Evolutionary conservation across 2,888 invertebrate species (phyloP).

Genomic region (Orchesellides sinensis): DNA sequence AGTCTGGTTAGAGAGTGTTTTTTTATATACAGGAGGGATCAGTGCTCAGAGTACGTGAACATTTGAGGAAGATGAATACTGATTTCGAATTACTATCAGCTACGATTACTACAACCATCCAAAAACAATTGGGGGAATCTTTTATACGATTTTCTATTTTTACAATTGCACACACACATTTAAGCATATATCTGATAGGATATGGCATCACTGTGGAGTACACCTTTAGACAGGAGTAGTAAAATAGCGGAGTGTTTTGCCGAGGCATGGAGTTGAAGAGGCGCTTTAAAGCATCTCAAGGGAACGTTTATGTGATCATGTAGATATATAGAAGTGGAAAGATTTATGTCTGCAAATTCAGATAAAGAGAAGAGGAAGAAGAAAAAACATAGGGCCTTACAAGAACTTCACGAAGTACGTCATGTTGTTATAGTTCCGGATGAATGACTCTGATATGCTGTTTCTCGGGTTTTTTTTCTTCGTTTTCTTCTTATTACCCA

Average conservation of each 20-base stretch:
- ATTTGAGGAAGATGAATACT: too few species aligned
- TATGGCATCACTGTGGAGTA: too few species aligned
- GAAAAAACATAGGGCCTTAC: not conserved
- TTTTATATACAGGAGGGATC: too few species aligned
- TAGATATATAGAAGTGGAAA: constrained; percentile 12
- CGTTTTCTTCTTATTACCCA: constrained; percentile 9
- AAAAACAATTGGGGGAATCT: too few species aligned
- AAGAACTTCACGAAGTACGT: constrained; percentile 19
- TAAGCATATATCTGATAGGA: too few species aligned
- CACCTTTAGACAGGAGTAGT: too few species aligned
- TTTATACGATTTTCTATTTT: constrained; percentile 8
- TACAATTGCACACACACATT: too few species aligned
- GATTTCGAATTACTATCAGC: too few species aligned
- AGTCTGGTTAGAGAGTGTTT: too few species aligned
- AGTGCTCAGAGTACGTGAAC: too few species aligned
- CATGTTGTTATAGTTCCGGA: constrained; percentile 23
- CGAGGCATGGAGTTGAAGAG: not conserved
- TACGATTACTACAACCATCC: too few species aligned
- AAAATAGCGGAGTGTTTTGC: too few species aligned
- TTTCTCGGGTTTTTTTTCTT: constrained; percentile 15
- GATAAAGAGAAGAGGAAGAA: constrained; percentile 10
- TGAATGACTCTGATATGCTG: constrained; percentile 18
- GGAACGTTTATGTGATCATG: constrained; percentile 10
- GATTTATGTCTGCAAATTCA: constrained; percentile 29
- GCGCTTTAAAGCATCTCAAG: constrained; percentile 16